A percentile compares a stretch with the other conserved stretches of the same genome.
Evolutionary conservation across 2,113 vertebrate genomes (phyloP).

Genomic region (Noctilio leporinus): DNA sequence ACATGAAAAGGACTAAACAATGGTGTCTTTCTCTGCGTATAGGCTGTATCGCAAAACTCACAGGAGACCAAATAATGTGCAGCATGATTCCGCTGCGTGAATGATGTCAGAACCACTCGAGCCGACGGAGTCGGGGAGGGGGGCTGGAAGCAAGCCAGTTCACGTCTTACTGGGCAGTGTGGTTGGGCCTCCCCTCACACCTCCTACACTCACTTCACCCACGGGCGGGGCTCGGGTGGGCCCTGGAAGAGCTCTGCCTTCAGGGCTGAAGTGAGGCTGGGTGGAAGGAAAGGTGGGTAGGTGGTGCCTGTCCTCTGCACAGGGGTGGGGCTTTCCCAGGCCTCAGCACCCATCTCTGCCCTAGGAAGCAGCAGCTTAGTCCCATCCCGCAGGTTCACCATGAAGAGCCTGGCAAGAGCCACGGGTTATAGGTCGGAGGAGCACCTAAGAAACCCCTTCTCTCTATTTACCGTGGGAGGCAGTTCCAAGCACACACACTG

Average conservation of each 20-base stretch:
- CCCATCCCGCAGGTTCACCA: neutral
- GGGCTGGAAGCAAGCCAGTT: neutral
- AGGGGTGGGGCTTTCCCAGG: neutral
- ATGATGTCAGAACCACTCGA: neutral
- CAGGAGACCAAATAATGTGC: neutral
- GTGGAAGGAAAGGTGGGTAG: too few species aligned
- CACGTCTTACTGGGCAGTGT: neutral
- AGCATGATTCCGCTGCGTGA: neutral
- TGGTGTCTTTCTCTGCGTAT: neutral
- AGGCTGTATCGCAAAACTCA: neutral
- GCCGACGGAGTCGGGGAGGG: neutral
- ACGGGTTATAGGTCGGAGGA: rapidly evolving
- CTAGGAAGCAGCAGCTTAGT: neutral
- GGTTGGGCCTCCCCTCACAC: neutral
- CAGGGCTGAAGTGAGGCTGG: neutral
- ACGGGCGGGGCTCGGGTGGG: neutral
- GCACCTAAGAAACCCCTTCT: neutral
- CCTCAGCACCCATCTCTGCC: neutral
- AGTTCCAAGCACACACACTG: rapidly evolving
- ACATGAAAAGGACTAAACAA: neutral
- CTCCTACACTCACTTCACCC: neutral
- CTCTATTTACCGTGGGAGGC: neutral
- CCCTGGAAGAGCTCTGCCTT: neutral
- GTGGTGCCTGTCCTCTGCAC: neutral
- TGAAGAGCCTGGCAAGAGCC: neutral